Evolutionary conservation across 2,113 vertebrate genomes (phyloP), one percentile per base, ranked within the genome.

Genomic region (Sialia sialis): DNA sequence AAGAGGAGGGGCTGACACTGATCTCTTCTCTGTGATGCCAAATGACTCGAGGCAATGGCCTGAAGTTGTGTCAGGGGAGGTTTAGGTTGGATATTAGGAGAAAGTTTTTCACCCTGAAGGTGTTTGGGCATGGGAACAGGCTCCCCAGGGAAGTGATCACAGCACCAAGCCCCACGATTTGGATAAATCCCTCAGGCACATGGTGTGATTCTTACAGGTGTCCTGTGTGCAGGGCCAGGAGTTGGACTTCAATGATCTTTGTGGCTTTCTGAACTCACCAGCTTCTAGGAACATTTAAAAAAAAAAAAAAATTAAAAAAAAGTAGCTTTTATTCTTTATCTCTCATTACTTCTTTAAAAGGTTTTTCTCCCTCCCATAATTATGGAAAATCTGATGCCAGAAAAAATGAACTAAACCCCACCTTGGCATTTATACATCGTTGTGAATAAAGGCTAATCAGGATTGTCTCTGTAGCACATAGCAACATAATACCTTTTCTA

Each of bases 401-500:
- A 92, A 68, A 38, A 32, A 73, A 39, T 1, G 4, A 95, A 63
- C 26, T 87, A 56, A 91, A 58, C 68, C 55, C 41, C 91, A 87
- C 73, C 64, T 94, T 78, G 73, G 76, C 84, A 63, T 94, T 88
- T 87, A 39, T 63, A 74, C 36, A 54, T 43, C 78, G 66, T 49
- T 87, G 73, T 1, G 87, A 95, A 95, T 94, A 48, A 89, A 56
- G 22, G 29, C 36, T 94, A 93, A 93, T 87, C 87, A 75, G n/a
- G 26, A 36, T 38, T 94, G 69, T 82, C 79, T 44, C 58, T 84
- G 89, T 87, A 94, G 54, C 69, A 81, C 91, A 72, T 94, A 91
- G 91, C 62, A 96, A 96, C 91, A 21, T 70, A 90, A 89, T 32
- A 92, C 25, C 41, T 81, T 87, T 87, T 84, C 73, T 92, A 93